Percentiles rank a stretch among this genome's conserved stretches.
These are phyloP conservation scores for Chymomyza procnemis DNA, from an alignment of 2,888 invertebrate species.

Conservation along the genomic window DNA sequence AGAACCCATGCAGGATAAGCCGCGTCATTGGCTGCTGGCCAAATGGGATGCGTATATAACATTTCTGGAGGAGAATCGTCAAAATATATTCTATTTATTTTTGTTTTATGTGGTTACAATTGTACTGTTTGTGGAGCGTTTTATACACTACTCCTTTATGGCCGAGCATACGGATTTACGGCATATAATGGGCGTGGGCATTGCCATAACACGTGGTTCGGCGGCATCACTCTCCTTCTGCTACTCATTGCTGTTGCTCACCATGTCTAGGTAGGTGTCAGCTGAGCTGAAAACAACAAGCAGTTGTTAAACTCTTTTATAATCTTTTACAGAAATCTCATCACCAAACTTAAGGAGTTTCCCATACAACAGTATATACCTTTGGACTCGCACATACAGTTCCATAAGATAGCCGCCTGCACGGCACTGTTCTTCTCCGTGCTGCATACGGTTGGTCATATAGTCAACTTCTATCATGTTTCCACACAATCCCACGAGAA, in stretches of 20 bases:
- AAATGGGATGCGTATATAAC: constrained; percentile 94
- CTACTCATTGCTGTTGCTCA: constrained; percentile 92
- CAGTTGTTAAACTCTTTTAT: neutral
- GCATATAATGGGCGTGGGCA: constrained; percentile 98
- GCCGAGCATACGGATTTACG: constrained; percentile 95
- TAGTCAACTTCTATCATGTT: constrained; percentile 98
- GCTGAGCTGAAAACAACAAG: neutral
- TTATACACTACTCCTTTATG: constrained; percentile 97
- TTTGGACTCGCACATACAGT: constrained; percentile 95
- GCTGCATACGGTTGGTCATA: constrained; percentile 94
- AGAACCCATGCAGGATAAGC: constrained; percentile 87
- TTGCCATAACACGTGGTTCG: constrained; percentile 95
- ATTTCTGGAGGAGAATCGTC: constrained; percentile 95
- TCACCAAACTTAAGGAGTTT: constrained; percentile 95
- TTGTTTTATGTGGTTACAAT: constrained; percentile 96
- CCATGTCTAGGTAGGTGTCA: constrained; percentile 85
- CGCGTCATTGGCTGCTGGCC: constrained; percentile 84
- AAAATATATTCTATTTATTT: constrained; percentile 96
- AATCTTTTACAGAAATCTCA: constrained; percentile 85
- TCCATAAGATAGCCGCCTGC: constrained; percentile 97
- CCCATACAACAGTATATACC: constrained; percentile 96
- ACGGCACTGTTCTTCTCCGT: constrained; percentile 96
- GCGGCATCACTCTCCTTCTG: constrained; percentile 97
- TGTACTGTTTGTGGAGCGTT: constrained; percentile 95
- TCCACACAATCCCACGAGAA: constrained; percentile 97